Evolutionary conservation across 2,888 invertebrate species (phyloP).

Genomic region (Brachylomia viminalis): DNA sequence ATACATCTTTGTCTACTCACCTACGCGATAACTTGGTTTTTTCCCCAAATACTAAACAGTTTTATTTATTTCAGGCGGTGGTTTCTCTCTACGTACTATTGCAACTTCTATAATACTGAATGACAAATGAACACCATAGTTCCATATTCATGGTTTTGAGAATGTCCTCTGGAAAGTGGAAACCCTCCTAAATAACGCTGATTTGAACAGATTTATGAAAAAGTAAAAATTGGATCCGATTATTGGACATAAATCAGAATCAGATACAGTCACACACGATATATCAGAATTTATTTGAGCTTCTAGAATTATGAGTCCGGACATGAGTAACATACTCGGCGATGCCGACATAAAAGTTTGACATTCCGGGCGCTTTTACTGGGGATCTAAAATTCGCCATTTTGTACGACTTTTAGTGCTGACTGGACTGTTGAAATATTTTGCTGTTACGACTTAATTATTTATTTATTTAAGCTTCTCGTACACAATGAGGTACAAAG

Average conservation of each 20-base stretch:
- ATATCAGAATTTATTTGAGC: slow-evolving; percentile 32
- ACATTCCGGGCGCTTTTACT: slow-evolving; percentile 15
- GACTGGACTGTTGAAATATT: neutral
- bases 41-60: neutral
- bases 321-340: slow-evolving; percentile 16
- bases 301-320: slow-evolving; percentile 37
- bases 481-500: too few relatives aligned
- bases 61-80: neutral
- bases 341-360: slow-evolving; percentile 23
- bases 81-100: neutral
- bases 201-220: neutral
- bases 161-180: neutral
- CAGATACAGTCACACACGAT: slow-evolving; percentile 15
- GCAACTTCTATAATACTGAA: neutral
- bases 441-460: neutral
- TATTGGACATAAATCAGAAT: slow-evolving; percentile 36
- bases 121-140: too few relatives aligned
- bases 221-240: neutral
- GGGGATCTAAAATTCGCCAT: neutral
- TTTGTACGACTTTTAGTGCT: slow-evolving; percentile 6
- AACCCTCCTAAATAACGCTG: neutral
- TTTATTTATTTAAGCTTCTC: too few relatives aligned
- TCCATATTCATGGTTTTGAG: neutral
- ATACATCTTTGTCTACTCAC: neutral
- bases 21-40: too few relatives aligned